These are phyloP conservation scores for Cinclus cinclus DNA, from an alignment of 2,113 vertebrate species.

Conservation along the genomic window DNA sequence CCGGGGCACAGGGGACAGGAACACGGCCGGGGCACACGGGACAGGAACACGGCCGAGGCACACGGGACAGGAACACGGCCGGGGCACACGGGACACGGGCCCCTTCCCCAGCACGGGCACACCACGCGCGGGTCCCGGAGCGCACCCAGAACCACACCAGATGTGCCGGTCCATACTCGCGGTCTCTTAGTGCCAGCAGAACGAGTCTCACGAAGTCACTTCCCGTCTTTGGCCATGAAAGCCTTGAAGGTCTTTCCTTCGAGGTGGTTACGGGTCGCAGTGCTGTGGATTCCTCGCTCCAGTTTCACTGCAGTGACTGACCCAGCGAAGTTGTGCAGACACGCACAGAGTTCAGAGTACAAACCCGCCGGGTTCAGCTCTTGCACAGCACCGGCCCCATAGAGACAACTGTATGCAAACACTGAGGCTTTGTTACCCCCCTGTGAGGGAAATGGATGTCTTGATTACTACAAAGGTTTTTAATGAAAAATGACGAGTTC, in stretches of 20 bases:
- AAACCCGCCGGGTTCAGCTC: not conserved
- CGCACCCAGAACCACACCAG: not conserved
- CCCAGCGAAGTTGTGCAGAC: not conserved
- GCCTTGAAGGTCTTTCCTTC: not conserved
- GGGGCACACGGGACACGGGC: not conserved
- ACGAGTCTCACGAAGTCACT: not conserved
- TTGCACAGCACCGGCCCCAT: not conserved
- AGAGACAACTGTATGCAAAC: not conserved
- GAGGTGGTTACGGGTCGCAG: too few relatives aligned
- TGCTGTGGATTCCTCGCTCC: not conserved
- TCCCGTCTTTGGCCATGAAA: not conserved
- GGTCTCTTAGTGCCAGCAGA: not conserved
- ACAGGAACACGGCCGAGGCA: not conserved
- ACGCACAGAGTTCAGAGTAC: not conserved
- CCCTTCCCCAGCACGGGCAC: not conserved
- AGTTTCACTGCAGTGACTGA: too few relatives aligned
- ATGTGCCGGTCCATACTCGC: rapidly evolving
- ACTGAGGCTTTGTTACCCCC: not conserved
- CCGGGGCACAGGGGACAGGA: not conserved
- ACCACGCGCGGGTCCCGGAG: rapidly evolving
- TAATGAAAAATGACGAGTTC: not conserved
- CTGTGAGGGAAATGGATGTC: not conserved
- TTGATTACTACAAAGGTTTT: not conserved
- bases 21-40: not conserved
- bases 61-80: not conserved